Evolutionary conservation across 2,797 vertebrate species (phyloP).

Genomic region (Danio tinwini): DNA sequence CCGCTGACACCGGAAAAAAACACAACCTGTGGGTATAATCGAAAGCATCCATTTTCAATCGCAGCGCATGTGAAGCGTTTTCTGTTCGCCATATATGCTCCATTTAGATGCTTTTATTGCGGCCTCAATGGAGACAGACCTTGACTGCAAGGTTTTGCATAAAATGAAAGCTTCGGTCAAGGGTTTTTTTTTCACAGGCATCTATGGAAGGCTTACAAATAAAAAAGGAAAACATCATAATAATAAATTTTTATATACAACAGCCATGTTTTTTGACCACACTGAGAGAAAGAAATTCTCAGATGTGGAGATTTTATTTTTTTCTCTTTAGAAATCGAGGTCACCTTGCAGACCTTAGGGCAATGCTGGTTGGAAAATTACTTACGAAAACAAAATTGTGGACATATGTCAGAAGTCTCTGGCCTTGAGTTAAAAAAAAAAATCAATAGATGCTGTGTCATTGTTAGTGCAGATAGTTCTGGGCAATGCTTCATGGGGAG

Average conservation of each 20-base stretch:
- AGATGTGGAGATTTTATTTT: background rate
- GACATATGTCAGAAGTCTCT: conserved; percentile 10
- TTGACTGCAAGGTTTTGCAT: conserved; percentile 33
- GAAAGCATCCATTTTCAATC: background rate
- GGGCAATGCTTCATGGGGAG: background rate
- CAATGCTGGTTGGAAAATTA: conserved; percentile 37
- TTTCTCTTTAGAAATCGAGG: conserved; percentile 37
- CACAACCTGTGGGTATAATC: background rate
- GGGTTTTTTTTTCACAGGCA: conserved; percentile 1
- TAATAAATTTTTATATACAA: conserved; percentile 1
- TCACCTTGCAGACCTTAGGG: conserved; percentile 25
- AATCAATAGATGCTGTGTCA: conserved; percentile 9
- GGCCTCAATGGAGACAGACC: background rate
- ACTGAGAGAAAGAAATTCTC: background rate
- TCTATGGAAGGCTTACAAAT: background rate
- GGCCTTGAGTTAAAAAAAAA: conserved; percentile 30
- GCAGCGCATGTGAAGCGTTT: background rate
- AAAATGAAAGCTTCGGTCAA: conserved; percentile 33
- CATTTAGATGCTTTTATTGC: background rate
- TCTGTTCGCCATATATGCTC: conserved; percentile 3
- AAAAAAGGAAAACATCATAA: background rate
- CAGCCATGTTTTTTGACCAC: background rate
- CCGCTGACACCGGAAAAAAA: conserved; percentile 1
- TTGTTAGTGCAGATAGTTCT: conserved; percentile 19
- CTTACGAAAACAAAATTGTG: conserved; percentile 21